A percentile compares a stretch with the other conserved stretches of the same genome.
phyloP scores from a whole-genome alignment of 2,113 vertebrate genomes.

The Ptychochromis oligacanthus region DNA sequence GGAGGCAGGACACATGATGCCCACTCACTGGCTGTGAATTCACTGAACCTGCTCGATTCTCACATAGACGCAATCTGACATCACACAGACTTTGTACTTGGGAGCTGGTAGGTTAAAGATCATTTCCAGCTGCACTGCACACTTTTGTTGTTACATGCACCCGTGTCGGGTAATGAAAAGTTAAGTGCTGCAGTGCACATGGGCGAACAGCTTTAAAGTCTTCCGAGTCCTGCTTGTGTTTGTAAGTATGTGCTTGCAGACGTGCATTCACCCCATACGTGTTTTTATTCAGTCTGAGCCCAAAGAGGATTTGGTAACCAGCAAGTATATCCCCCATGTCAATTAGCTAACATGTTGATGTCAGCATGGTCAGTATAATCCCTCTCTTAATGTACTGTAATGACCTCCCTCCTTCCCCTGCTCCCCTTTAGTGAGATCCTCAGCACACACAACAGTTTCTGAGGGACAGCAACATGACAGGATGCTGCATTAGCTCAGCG shows the following conservation, averaged over 20 bases:
- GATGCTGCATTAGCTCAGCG: constrained; percentile 50
- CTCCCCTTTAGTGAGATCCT: constrained; percentile 1
- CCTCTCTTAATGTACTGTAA: constrained; percentile 51
- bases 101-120: no score
- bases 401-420: neutral
- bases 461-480: constrained; percentile 41
- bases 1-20: neutral
- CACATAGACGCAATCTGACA: neutral
- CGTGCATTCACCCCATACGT: constrained; percentile 6
- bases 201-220: neutral
- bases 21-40: neutral
- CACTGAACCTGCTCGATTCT: neutral
- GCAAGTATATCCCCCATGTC: constrained; percentile 16
- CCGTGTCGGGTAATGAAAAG: neutral
- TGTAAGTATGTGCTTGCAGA: neutral
- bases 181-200: neutral
- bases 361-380: constrained; percentile 68
- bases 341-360: constrained; percentile 67
- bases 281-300: constrained; percentile 46
- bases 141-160: neutral
- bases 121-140: rapidly evolving
- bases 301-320: constrained; percentile 62
- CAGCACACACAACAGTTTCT: constrained; percentile 20
- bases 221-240: neutral
- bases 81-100: neutral